phyloP scores from a whole-genome alignment of 2,888 invertebrate species.

The Andrena chrysosceles region DNA sequence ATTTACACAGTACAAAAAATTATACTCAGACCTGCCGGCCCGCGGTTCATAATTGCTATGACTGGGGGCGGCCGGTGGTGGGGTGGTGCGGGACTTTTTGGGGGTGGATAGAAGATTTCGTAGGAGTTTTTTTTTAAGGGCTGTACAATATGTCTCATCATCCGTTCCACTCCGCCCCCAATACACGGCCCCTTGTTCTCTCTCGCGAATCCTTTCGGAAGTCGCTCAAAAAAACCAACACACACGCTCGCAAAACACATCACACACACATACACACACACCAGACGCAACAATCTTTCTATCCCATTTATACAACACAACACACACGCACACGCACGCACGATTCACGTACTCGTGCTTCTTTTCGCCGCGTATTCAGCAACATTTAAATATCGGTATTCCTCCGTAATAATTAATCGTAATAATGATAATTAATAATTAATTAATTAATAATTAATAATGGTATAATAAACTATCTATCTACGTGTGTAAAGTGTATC shows the following conservation, averaged over 20 bases:
- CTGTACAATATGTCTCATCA: conserved; percentile 80
- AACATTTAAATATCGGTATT: conserved; percentile 84
- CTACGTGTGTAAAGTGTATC: conserved; percentile 80
- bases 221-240: conserved; percentile 61
- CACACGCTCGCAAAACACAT: conserved; percentile 37
- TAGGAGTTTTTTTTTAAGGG: conserved; percentile 71
- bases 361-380: conserved; percentile 74
- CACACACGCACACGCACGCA: conserved; percentile 26
- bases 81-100: conserved; percentile 67
- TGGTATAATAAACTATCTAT: conserved; percentile 82
- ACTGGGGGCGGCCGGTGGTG: conserved; percentile 80
- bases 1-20: conserved; percentile 95
- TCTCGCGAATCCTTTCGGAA: conserved; percentile 61
- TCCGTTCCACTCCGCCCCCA: conserved; percentile 79
- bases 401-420: conserved; percentile 76
- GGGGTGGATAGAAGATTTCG: conserved; percentile 67
- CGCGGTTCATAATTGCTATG: conserved; percentile 83
- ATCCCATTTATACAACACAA: conserved; percentile 53
- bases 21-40: conserved; percentile 86
- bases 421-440: conserved; percentile 73
- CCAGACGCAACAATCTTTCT: conserved; percentile 13
- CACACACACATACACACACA: conserved; percentile 15
- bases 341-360: conserved; percentile 54
- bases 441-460: conserved; percentile 75
- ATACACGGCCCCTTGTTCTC: conserved; percentile 76